phyloP scores from a whole-genome alignment of 2,888 invertebrate species.

The Oscheius sp. region DNA sequence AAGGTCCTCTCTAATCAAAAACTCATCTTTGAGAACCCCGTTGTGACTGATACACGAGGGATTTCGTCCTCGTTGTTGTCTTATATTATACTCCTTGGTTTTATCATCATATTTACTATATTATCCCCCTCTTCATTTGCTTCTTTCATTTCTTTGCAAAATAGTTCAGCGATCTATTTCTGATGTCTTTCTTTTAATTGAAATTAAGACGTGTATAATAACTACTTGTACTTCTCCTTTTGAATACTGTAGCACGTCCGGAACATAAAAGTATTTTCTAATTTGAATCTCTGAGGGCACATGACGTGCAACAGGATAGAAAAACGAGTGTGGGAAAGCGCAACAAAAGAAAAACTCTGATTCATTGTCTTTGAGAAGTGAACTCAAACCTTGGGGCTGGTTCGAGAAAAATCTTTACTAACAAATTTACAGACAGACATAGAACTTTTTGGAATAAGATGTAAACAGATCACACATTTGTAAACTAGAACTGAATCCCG shows the following conservation, averaged over 20 bases:
- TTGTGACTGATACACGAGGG: constrained; percentile 1
- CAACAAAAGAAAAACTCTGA: too few species aligned
- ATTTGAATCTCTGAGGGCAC: not conserved
- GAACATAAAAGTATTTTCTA: not conserved
- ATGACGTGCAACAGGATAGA: not conserved
- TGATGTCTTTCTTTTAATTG: constrained; percentile 6
- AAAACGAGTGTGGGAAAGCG: too few species aligned
- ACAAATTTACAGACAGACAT: constrained; percentile 15
- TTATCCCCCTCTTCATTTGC: not conserved
- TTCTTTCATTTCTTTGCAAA: constrained; percentile 1
- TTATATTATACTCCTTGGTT: not conserved
- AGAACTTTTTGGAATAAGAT: not conserved
- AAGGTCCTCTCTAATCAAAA: not conserved
- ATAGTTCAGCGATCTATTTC: constrained; percentile 8
- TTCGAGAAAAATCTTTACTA: too few species aligned
- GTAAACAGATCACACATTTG: constrained; percentile 3
- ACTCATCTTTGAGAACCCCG: constrained; percentile 12
- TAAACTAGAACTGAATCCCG: constrained; percentile 14
- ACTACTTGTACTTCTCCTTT: constrained; percentile 1
- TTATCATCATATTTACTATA: not conserved
- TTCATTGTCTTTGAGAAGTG: too few species aligned
- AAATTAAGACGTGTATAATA: constrained; percentile 11
- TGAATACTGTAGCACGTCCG: not conserved
- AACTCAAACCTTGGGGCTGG: too few species aligned
- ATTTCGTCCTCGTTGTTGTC: not conserved